Percentiles rank a stretch among this genome's conserved stretches.
phyloP scores from a whole-genome alignment of 1,140 invertebrate species.

The Listronotus oregonensis region DNA sequence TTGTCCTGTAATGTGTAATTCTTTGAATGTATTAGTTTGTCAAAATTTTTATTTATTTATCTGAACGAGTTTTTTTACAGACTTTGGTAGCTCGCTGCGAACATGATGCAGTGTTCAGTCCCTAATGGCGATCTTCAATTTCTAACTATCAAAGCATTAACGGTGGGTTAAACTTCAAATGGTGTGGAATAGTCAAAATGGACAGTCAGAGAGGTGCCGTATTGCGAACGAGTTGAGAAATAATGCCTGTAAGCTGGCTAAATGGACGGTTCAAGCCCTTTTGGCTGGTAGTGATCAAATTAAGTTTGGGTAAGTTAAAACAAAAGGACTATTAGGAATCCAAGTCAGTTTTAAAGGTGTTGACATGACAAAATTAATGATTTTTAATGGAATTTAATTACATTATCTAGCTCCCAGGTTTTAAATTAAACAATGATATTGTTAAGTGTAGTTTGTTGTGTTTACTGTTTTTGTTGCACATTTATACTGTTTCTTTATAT shows the following conservation, averaged over 20 bases:
- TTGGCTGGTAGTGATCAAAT: conserved; percentile 96
- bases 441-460: too few species aligned
- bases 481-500: too few species aligned
- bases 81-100: conserved; percentile 90
- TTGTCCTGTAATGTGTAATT: too few species aligned
- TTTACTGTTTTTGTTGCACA: too few species aligned
- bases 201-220: conserved; percentile 98
- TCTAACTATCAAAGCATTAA: conserved; percentile 95
- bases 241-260: conserved; percentile 98
- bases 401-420: too few species aligned
- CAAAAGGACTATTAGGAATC: too few species aligned
- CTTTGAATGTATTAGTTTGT: too few species aligned
- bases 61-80: conserved; percentile 49
- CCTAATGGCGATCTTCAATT: conserved; percentile 92
- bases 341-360: too few species aligned
- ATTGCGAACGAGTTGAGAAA: conserved; percentile 97
- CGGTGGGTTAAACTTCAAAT: conserved; percentile 96
- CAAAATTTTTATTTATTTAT: too few species aligned
- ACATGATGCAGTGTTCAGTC: conserved; percentile 94
- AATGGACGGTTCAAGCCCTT: conserved; percentile 98
- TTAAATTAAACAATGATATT: too few species aligned
- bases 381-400: too few species aligned
- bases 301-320: conserved; percentile 78
- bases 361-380: too few species aligned
- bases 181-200: conserved; percentile 98